A percentile compares a stretch with the other conserved stretches of the same genome.
Conservation (phyloP, 2,888 invertebrate species). For the Sinohyriopsis cumingii region DNA sequence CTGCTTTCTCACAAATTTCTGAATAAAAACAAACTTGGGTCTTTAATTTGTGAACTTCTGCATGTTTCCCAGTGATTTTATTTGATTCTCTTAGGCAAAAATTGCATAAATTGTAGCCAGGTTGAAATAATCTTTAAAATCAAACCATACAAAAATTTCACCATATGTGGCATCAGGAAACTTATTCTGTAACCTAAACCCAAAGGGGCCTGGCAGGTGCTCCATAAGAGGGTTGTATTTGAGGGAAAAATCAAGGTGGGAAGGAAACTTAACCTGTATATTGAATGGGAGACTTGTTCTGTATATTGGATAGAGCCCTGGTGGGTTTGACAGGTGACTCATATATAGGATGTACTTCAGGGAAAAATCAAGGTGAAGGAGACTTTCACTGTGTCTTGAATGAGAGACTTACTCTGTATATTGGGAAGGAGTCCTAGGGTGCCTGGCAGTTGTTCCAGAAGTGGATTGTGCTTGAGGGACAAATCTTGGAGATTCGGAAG, state of each 20-base stretch:
- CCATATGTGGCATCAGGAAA: background rate
- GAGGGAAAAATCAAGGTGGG: conserved; percentile 35
- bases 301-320: conserved; percentile 55
- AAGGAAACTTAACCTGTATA: background rate
- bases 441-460: conserved; percentile 55
- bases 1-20: conserved; percentile 21
- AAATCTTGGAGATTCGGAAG: conserved; percentile 52
- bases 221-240: conserved; percentile 32
- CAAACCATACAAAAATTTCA: conserved; percentile 18
- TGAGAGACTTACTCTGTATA: conserved; percentile 45
- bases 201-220: conserved; percentile 52
- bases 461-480: conserved; percentile 51
- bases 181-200: conserved; percentile 46
- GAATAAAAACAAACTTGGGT: too few relatives aligned
- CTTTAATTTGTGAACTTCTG: too few relatives aligned
- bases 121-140: conserved; percentile 50
- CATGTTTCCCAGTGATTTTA: too few relatives aligned
- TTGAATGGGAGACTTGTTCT: conserved; percentile 35
- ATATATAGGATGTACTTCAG: conserved; percentile 54
- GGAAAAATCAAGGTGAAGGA: conserved; percentile 37
- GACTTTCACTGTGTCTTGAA: background rate
- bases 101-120: conserved; percentile 43
- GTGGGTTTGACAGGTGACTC: conserved; percentile 50
- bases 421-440: conserved; percentile 54
- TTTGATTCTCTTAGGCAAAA: too few relatives aligned